These are phyloP conservation scores for Oryzias dopingdopingensis DNA, from an alignment of 2,797 vertebrate genomes.

Conservation along the genomic window DNA sequence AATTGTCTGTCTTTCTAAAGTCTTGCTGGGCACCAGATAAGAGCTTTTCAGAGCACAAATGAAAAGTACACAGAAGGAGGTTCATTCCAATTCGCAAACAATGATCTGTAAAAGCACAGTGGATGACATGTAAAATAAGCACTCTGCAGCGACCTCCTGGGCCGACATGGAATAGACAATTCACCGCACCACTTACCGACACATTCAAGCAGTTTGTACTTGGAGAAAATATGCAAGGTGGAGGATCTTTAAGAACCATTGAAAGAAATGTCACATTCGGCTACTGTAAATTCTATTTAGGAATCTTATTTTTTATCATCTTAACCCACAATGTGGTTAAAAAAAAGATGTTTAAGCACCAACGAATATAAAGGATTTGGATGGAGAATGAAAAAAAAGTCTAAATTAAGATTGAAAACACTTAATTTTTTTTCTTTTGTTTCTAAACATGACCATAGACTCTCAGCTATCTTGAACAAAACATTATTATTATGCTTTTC, in stretches of 20 bases:
- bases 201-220: constrained; percentile 55
- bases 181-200: constrained; percentile 61
- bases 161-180: constrained; percentile 62
- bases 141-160: constrained; percentile 49
- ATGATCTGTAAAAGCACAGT: constrained; percentile 59
- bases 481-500: no score
- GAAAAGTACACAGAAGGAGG: constrained; percentile 49
- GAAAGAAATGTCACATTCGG: background rate
- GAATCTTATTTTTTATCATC: constrained; percentile 7
- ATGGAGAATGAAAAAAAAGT: no score
- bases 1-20: constrained; percentile 35
- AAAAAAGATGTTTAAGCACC: background rate
- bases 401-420: no score
- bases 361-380: constrained; percentile 1
- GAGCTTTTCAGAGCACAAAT: constrained; percentile 53
- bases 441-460: no score
- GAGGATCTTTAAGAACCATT: constrained; percentile 16
- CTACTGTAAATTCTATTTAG: constrained; percentile 9
- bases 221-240: constrained; percentile 30
- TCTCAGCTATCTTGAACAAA: no score
- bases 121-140: constrained; percentile 60
- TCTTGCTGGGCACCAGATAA: constrained; percentile 54
- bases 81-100: constrained; percentile 55
- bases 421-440: no score
- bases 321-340: background rate